Evolutionary conservation across 2,797 vertebrate genomes (phyloP).

Genomic region (Toxotes lorentzi): DNA sequence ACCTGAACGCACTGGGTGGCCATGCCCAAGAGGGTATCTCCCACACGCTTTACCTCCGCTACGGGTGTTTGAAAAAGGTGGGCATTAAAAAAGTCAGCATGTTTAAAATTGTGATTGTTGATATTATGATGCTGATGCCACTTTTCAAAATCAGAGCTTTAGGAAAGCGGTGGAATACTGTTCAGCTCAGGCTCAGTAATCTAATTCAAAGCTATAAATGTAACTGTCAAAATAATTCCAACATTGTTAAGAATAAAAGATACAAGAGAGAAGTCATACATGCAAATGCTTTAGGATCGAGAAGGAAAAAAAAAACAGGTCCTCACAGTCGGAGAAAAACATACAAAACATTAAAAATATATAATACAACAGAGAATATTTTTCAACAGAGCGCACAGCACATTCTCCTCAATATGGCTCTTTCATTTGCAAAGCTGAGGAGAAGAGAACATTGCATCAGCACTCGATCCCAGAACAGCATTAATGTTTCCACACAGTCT

Average conservation of each 20-base stretch:
- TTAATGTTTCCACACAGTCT: neutral
- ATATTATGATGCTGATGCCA: too few species aligned
- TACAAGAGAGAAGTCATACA: neutral
- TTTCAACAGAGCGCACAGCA: neutral
- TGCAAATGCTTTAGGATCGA: neutral
- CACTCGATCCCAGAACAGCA: conserved; percentile 8
- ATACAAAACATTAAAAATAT: neutral
- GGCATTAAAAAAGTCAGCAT: neutral
- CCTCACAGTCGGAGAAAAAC: neutral
- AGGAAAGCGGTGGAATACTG: neutral
- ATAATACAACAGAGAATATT: neutral
- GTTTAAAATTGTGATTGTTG: too few species aligned
- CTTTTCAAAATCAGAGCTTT: neutral
- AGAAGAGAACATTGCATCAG: neutral
- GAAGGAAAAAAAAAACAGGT: neutral
- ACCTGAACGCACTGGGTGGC: conserved; percentile 99
- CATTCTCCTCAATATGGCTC: neutral
- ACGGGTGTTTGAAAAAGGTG: neutral
- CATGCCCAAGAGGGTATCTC: conserved; percentile 97
- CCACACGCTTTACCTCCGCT: conserved; percentile 98
- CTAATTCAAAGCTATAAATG: neutral
- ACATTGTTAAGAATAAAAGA: neutral
- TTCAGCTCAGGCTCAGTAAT: neutral
- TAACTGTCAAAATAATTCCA: neutral
- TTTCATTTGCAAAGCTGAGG: neutral